Conservation (phyloP, 1,140 invertebrate species). For the Drosophila gunungcola region DNA sequence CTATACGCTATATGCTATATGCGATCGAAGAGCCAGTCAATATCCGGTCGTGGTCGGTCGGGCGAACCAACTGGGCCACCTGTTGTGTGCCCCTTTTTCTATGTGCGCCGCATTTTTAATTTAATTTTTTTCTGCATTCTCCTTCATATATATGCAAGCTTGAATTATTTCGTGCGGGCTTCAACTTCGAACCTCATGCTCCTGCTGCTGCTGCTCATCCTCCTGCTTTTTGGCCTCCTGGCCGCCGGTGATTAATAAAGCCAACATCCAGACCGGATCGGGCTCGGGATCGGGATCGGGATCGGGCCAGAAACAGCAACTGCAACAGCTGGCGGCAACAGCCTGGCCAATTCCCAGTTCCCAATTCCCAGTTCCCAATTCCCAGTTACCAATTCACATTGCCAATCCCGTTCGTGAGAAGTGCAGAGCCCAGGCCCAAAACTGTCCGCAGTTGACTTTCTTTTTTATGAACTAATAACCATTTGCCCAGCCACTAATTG, state of each 20-base stretch:
- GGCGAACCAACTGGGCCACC: constrained; percentile 46
- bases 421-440: constrained; percentile 2
- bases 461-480: constrained; percentile 25
- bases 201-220: not conserved
- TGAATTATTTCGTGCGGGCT: constrained; percentile 57
- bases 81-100: constrained; percentile 72
- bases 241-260: constrained; percentile 67
- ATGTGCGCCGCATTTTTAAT: constrained; percentile 67
- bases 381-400: constrained; percentile 52
- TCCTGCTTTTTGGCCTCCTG: not conserved
- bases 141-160: constrained; percentile 48
- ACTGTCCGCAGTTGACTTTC: constrained; percentile 16
- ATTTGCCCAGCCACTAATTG: constrained; percentile 18
- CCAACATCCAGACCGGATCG: constrained; percentile 14
- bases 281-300: not conserved
- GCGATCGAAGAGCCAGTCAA: constrained; percentile 15
- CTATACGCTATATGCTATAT: constrained; percentile 3
- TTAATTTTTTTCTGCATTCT: constrained; percentile 64
- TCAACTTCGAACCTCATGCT: constrained; percentile 30
- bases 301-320: not conserved
- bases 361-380: constrained; percentile 47
- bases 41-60: constrained; percentile 6
- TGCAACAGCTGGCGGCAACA: constrained; percentile 51
- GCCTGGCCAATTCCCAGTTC: constrained; percentile 60
- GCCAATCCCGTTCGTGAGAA: constrained; percentile 20